These are phyloP conservation scores for Caenorhabditis imperialis DNA, from an alignment of 2,888 invertebrate genomes.

Conservation along the genomic window DNA sequence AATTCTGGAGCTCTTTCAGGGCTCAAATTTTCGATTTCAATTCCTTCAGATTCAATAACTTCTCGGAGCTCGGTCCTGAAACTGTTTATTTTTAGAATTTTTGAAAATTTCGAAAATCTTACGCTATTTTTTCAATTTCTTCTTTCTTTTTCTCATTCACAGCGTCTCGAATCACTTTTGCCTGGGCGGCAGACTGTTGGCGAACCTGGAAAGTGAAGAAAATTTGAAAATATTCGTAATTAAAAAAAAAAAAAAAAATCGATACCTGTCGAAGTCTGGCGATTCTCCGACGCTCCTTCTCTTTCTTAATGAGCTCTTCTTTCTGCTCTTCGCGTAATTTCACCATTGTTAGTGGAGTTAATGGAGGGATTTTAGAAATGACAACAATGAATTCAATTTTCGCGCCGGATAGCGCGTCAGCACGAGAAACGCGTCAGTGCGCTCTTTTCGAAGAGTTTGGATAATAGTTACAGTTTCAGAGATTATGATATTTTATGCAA, in stretches of 20 bases:
- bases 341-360: conserved; percentile 13
- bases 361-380: background rate
- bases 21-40: conserved; percentile 1
- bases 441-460: too few species aligned
- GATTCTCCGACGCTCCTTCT: conserved; percentile 52
- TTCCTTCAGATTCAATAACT: too few species aligned
- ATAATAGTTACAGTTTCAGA: too few species aligned
- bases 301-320: conserved; percentile 42
- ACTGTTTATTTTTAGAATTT: conserved; percentile 29
- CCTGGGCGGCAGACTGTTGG: conserved; percentile 27
- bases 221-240: background rate
- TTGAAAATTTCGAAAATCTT: conserved; percentile 14
- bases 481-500: too few species aligned
- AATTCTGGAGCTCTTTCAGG: background rate
- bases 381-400: too few species aligned
- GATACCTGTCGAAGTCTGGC: conserved; percentile 55
- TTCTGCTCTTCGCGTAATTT: conserved; percentile 52
- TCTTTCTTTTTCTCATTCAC: conserved; percentile 35
- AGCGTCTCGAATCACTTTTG: conserved; percentile 35
- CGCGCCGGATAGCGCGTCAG: too few species aligned
- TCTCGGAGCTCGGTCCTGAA: background rate
- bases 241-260: conserved; percentile 2
- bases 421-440: too few species aligned
- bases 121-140: conserved; percentile 29
- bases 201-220: conserved; percentile 33